Evolutionary conservation across 2,888 invertebrate species (phyloP).

Genomic region (Leptinotarsa tumamoca): DNA sequence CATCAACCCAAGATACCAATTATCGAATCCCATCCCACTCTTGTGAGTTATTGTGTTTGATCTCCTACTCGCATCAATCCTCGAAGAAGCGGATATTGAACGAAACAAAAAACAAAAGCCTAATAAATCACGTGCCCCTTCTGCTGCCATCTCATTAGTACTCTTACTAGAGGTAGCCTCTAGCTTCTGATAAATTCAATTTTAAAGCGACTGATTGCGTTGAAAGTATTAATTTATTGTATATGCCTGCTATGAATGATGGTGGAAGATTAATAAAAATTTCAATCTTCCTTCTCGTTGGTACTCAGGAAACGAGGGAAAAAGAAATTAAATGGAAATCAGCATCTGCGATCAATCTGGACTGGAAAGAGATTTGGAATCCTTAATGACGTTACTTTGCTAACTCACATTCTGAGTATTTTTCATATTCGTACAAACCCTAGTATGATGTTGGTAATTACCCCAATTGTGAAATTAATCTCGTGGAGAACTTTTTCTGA

Average conservation of each 20-base stretch:
- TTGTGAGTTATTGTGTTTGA: background rate
- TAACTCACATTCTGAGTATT: too few species aligned
- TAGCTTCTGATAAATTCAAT: conserved; percentile 59
- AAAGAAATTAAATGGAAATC: conserved; percentile 43
- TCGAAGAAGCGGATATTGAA: conserved; percentile 19
- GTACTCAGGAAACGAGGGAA: conserved; percentile 52
- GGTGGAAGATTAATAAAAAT: conserved; percentile 59
- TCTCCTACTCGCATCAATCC: background rate
- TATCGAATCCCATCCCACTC: background rate
- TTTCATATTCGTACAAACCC: too few species aligned
- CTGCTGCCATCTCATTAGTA: conserved; percentile 58
- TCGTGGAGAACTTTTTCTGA: too few species aligned
- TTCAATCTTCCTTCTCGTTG: conserved; percentile 59
- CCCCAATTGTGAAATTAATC: too few species aligned
- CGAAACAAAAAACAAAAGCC: conserved; percentile 41
- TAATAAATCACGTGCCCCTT: conserved; percentile 45
- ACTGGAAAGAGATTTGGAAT: too few species aligned
- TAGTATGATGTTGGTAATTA: too few species aligned
- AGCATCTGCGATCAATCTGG: conserved; percentile 29
- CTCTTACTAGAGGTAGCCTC: conserved; percentile 51
- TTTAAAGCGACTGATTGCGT: conserved; percentile 62
- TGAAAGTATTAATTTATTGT: conserved; percentile 65
- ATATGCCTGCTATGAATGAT: conserved; percentile 56
- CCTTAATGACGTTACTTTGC: too few species aligned
- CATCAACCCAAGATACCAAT: background rate